Conservation (phyloP, 2,113 vertebrate species). For the Hyperopisus bebe region DNA sequence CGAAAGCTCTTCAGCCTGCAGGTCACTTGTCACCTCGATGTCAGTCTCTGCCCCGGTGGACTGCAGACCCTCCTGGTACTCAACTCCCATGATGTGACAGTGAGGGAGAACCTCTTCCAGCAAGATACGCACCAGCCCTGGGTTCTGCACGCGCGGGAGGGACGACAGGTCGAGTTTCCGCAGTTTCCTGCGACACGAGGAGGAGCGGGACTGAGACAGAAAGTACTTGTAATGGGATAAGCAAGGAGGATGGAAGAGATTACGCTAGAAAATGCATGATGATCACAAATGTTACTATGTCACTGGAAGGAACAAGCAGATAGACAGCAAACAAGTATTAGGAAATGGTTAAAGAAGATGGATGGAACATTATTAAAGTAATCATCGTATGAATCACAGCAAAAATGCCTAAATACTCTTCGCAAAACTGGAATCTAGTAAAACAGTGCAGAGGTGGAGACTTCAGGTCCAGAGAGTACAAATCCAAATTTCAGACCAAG, state of each 20-base stretch:
- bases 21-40: background rate
- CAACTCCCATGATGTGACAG: conserved; percentile 62
- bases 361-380: background rate
- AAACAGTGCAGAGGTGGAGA: too few relatives aligned
- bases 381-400: background rate
- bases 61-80: conserved; percentile 48
- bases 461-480: too few relatives aligned
- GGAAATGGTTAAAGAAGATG: background rate
- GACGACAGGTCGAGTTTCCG: conserved; percentile 62
- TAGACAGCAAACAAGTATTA: background rate
- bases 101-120: conserved; percentile 77
- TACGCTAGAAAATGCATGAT: background rate
- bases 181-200: conserved; percentile 56
- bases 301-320: background rate
- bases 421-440: background rate
- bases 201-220: background rate
- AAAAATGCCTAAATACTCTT: background rate
- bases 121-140: conserved; percentile 65
- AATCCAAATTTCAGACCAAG: too few relatives aligned
- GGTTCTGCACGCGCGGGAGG: conserved; percentile 58
- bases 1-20: background rate
- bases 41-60: background rate
- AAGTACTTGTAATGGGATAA: background rate
- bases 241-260: background rate
- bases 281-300: background rate